These are phyloP conservation scores for Chaetodon auriga DNA, from an alignment of 2,113 vertebrate species.

Conservation along the genomic window DNA sequence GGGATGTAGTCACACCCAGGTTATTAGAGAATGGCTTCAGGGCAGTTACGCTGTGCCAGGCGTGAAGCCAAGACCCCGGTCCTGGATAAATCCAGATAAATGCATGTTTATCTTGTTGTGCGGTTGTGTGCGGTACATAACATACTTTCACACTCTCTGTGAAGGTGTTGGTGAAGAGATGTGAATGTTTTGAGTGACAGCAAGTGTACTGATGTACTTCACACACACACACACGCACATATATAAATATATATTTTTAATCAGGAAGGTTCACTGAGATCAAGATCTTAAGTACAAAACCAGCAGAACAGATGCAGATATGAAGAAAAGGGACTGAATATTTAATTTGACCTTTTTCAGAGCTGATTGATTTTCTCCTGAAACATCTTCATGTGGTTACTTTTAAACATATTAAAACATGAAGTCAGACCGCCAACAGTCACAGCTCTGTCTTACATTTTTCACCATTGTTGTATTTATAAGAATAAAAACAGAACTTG, in stretches of 20 bases:
- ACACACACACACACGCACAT: no score
- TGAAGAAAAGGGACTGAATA: no score
- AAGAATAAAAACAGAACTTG: not conserved
- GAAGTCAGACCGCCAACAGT: not conserved
- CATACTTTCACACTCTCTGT: not conserved
- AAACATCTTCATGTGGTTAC: no score
- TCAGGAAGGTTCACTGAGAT: not conserved
- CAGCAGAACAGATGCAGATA: not conserved
- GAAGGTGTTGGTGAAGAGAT: slow-evolving; percentile 2
- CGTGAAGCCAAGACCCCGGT: slow-evolving; percentile 5
- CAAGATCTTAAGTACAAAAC: not conserved
- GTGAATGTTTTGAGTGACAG: not conserved
- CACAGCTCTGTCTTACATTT: not conserved
- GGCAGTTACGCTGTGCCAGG: not conserved
- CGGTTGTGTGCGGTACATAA: not conserved
- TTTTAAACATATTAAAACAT: not conserved
- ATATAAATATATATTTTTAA: no score
- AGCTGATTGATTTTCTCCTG: no score
- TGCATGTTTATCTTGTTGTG: slow-evolving; percentile 8
- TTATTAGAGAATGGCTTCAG: slow-evolving; percentile 3
- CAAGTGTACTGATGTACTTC: no score
- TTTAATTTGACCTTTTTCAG: no score
- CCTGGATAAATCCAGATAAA: slow-evolving; percentile 7
- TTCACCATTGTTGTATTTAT: not conserved
- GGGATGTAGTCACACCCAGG: slow-evolving; percentile 18